These are phyloP conservation scores for Trissolcus japonicus DNA, from an alignment of 2,888 invertebrate species.

Conservation along the genomic window DNA sequence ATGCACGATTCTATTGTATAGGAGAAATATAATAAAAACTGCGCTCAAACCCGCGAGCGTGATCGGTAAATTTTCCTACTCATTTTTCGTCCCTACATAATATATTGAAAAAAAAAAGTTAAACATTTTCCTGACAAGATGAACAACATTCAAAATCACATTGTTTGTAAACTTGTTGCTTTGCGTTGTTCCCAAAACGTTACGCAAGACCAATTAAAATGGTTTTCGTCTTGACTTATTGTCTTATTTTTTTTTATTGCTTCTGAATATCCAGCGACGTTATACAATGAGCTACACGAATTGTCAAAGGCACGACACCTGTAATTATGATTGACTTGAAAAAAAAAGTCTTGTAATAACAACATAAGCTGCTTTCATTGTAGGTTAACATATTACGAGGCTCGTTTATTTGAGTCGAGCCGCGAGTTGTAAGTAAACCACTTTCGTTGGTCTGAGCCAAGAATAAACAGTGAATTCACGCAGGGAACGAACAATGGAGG, in stretches of 20 bases:
- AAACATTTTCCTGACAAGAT: not conserved
- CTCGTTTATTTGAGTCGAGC: slow-evolving; percentile 43
- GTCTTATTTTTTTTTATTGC: slow-evolving; percentile 22
- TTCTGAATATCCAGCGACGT: not conserved
- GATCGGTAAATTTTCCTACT: slow-evolving; percentile 29
- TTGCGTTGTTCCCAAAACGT: slow-evolving; percentile 22
- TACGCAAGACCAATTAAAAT: slow-evolving; percentile 15
- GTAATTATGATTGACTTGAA: slow-evolving; percentile 8
- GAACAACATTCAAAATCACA: not conserved
- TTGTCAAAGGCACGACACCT: not conserved
- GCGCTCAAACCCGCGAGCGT: slow-evolving; percentile 19
- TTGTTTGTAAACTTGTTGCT: slow-evolving; percentile 15
- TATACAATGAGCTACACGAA: slow-evolving; percentile 11
- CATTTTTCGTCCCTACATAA: slow-evolving; percentile 6
- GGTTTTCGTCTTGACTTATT: slow-evolving; percentile 6
- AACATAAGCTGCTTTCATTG: slow-evolving; percentile 59
- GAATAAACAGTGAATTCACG: slow-evolving; percentile 53
- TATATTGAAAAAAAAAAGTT: too few relatives aligned
- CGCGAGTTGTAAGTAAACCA: slow-evolving; percentile 66
- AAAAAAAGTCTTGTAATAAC: slow-evolving; percentile 25
- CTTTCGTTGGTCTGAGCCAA: slow-evolving; percentile 68
- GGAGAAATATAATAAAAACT: slow-evolving; percentile 43
- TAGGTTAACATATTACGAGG: slow-evolving; percentile 54
- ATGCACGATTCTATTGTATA: slow-evolving; percentile 53
- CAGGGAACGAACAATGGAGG: slow-evolving; percentile 70